Conservation (phyloP, 2,113 vertebrate genomes). For the Istiophorus platypterus region DNA sequence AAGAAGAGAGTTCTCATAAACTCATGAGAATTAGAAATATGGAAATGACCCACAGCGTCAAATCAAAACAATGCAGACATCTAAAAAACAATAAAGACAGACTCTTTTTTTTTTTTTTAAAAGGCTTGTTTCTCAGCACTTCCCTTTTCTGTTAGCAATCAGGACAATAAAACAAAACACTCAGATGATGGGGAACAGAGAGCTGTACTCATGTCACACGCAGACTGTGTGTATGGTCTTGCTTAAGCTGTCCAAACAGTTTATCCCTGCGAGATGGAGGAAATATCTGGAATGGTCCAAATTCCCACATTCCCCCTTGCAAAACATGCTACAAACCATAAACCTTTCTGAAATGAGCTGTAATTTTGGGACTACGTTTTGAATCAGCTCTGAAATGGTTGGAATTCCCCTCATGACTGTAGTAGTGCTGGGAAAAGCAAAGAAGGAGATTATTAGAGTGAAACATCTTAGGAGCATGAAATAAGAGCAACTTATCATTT, state of each 20-base stretch:
- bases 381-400: constrained; percentile 52
- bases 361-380: constrained; percentile 44
- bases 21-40: constrained; percentile 16
- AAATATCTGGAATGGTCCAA: constrained; percentile 59
- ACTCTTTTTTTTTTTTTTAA: too few relatives aligned
- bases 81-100: too few relatives aligned
- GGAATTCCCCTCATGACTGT: constrained; percentile 60
- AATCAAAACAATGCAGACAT: constrained; percentile 51
- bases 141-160: constrained; percentile 9
- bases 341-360: constrained; percentile 51
- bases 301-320: constrained; percentile 62
- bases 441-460: constrained; percentile 18
- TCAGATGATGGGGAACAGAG: constrained; percentile 35
- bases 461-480: constrained; percentile 15
- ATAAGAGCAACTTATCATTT: constrained; percentile 18
- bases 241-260: constrained; percentile 71
- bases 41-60: constrained; percentile 7
- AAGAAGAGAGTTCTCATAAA: constrained; percentile 6
- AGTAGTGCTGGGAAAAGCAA: constrained; percentile 21
- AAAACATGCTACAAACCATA: constrained; percentile 49
- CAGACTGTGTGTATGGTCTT: constrained; percentile 31
- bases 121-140: constrained; percentile 18
- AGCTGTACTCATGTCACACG: constrained; percentile 45
- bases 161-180: constrained; percentile 59
- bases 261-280: constrained; percentile 64